Percentiles rank a stretch among this genome's conserved stretches.
Conservation (phyloP, 2,113 vertebrate genomes). For the Prionailurus bengalensis region DNA sequence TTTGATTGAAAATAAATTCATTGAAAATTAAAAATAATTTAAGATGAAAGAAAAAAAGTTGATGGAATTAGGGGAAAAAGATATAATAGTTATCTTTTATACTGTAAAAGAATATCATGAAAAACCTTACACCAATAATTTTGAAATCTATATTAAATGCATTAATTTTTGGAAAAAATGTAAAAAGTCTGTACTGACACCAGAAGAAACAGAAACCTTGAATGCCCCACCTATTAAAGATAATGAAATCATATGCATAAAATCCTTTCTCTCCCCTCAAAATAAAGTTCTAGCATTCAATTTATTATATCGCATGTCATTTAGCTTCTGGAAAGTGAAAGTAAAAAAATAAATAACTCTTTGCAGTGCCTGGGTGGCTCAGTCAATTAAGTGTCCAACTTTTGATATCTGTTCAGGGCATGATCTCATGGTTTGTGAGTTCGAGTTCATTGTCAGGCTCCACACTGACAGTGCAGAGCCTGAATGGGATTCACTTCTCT, state of each 20-base stretch:
- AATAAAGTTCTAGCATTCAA: not conserved
- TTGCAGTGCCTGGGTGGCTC: too few relatives aligned
- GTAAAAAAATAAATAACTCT: not conserved
- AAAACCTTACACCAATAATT: not conserved
- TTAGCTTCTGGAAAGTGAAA: not conserved
- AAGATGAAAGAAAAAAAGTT: not conserved
- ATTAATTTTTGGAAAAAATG: not conserved
- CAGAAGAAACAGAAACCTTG: not conserved
- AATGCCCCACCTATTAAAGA: not conserved
- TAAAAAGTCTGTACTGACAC: not conserved
- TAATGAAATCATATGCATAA: not conserved
- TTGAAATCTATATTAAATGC: not conserved
- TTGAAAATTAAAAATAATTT: not conserved
- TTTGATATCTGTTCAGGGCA: too few relatives aligned
- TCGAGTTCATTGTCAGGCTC: too few relatives aligned
- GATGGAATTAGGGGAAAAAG: not conserved
- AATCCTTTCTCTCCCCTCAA: not conserved
- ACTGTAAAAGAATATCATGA: not conserved
- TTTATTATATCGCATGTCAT: not conserved
- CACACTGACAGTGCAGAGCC: too few relatives aligned
- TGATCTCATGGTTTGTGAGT: too few relatives aligned
- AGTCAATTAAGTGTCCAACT: too few relatives aligned
- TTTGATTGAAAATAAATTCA: conserved; percentile 1
- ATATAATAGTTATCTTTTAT: not conserved
- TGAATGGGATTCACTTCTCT: too few relatives aligned